phyloP scores from a whole-genome alignment of 2,888 invertebrate species.

The Agonopterix heracliana region DNA sequence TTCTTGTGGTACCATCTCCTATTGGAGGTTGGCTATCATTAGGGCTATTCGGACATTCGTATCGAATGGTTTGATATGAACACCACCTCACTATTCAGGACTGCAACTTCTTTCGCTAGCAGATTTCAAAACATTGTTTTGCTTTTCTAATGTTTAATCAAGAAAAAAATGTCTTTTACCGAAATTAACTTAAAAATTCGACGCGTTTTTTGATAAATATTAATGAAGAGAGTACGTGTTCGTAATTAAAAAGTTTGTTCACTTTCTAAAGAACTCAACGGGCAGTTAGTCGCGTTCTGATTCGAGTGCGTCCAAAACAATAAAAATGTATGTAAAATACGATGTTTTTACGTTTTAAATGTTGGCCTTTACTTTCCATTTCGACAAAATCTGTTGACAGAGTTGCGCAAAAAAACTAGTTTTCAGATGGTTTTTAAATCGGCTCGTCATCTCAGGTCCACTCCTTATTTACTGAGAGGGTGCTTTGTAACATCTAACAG shows the following conservation, averaged over 20 bases:
- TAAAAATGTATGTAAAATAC: conserved; percentile 28
- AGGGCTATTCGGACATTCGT: too few relatives aligned
- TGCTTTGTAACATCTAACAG: too few relatives aligned
- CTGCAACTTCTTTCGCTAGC: too few relatives aligned
- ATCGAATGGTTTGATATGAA: too few relatives aligned
- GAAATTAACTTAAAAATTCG: conserved; percentile 17
- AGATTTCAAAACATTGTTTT: too few relatives aligned
- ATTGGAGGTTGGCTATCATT: too few relatives aligned
- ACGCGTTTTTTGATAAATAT: conserved; percentile 27
- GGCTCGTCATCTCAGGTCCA: too few relatives aligned
- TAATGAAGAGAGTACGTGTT: conserved; percentile 30
- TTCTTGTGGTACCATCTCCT: too few relatives aligned
- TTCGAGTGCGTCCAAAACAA: conserved; percentile 38
- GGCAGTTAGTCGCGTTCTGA: conserved; percentile 52
- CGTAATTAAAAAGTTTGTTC: conserved; percentile 29
- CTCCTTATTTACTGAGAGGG: too few relatives aligned
- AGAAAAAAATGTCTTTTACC: too few relatives aligned
- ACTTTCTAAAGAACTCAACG: conserved; percentile 44
- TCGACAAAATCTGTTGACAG: conserved; percentile 11
- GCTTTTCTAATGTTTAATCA: too few relatives aligned
- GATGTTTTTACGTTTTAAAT: conserved; percentile 7
- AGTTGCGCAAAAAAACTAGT: not conserved
- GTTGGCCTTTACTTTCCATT: conserved; percentile 30
- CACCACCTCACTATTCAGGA: too few relatives aligned
- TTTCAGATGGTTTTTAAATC: not conserved